A percentile compares a stretch with the other conserved stretches of the same genome.
These are phyloP conservation scores for Oostethus manadensis DNA, from an alignment of 2,113 vertebrate species.

Conservation along the genomic window DNA sequence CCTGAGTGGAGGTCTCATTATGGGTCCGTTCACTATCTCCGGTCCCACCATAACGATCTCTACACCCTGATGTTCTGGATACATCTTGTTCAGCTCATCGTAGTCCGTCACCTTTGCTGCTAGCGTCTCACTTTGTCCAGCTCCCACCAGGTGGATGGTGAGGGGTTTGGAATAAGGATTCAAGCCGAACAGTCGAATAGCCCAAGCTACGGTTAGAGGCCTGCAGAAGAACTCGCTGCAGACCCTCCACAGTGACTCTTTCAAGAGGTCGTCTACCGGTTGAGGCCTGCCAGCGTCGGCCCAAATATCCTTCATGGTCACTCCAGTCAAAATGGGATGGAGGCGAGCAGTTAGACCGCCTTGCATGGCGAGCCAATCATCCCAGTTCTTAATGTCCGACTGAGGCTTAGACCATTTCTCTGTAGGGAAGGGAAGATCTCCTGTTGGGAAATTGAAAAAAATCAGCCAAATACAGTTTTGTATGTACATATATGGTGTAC, in stretches of 20 bases:
- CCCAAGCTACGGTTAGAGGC: too few relatives aligned
- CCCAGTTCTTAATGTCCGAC: constrained; percentile 71
- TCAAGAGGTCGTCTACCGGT: constrained; percentile 75
- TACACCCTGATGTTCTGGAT: constrained; percentile 80
- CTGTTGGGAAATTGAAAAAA: constrained; percentile 30
- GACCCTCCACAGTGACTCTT: constrained; percentile 78
- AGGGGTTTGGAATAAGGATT: constrained; percentile 72
- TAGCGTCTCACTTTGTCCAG: constrained; percentile 30
- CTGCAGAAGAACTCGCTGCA: constrained; percentile 82
- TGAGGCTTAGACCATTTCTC: constrained; percentile 70
- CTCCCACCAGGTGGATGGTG: constrained; percentile 81
- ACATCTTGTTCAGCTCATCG: constrained; percentile 84
- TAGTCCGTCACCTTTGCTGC: constrained; percentile 68
- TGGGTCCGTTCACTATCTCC: constrained; percentile 77
- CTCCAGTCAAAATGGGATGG: constrained; percentile 61
- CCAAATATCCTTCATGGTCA: constrained; percentile 85
- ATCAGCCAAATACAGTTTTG: too few relatives aligned
- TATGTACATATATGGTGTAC: constrained; percentile 20
- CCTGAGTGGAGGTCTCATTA: constrained; percentile 76
- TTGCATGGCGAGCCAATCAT: constrained; percentile 86
- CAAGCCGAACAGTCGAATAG: constrained; percentile 71
- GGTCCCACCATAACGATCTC: constrained; percentile 89
- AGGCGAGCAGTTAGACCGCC: constrained; percentile 69
- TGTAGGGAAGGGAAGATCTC: constrained; percentile 65
- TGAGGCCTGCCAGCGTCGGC: constrained; percentile 72